phyloP scores from a whole-genome alignment of 2,113 vertebrate species.

The Lipophrys pholis region DNA sequence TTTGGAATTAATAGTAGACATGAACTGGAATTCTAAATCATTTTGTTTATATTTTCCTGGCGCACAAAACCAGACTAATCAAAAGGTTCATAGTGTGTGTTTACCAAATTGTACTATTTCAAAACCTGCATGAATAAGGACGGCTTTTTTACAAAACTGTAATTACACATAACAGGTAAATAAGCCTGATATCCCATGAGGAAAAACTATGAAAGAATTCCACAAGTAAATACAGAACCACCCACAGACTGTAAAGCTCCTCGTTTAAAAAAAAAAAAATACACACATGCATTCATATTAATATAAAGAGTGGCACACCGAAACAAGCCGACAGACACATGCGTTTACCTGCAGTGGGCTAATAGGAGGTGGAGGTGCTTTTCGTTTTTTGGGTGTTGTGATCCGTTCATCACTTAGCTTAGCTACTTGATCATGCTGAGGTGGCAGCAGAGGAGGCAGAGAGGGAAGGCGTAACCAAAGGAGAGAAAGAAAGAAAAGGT shows the following conservation, averaged over 20 bases:
- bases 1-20: neutral
- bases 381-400: slow-evolving; percentile 99
- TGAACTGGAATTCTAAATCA: too few relatives aligned
- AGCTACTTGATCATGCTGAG: slow-evolving; percentile 97
- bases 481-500: slow-evolving; percentile 48
- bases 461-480: slow-evolving; percentile 32
- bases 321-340: slow-evolving; percentile 46
- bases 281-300: slow-evolving; percentile 44
- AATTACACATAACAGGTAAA: too few relatives aligned
- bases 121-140: too few relatives aligned
- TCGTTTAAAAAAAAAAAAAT: slow-evolving; percentile 18
- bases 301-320: slow-evolving; percentile 31
- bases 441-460: slow-evolving; percentile 83
- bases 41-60: too few relatives aligned
- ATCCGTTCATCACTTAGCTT: slow-evolving; percentile 97
- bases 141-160: too few relatives aligned
- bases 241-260: neutral
- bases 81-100: too few relatives aligned
- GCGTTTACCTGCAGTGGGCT: slow-evolving; percentile 95
- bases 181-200: too few relatives aligned
- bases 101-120: too few relatives aligned
- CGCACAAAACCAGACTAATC: too few relatives aligned
- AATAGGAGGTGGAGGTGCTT: slow-evolving; percentile 98
- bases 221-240: neutral
- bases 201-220: too few relatives aligned